Conservation (phyloP, 2,113 vertebrate species). For the Phodopus roborovskii region DNA sequence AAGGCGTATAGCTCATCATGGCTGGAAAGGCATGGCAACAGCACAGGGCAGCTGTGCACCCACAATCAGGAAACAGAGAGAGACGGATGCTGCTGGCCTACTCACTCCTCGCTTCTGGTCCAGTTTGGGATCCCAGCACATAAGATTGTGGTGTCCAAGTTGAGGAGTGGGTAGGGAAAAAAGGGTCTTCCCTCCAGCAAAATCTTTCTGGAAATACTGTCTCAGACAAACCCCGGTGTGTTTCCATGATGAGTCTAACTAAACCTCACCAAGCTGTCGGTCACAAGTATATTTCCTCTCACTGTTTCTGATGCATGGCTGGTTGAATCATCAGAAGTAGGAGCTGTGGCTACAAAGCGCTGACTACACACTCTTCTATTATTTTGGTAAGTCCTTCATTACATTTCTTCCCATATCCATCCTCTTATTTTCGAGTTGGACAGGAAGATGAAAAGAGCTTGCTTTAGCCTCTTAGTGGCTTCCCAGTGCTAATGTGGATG, state of each 20-base stretch:
- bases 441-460: not conserved
- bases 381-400: not conserved
- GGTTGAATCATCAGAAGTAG: not conserved
- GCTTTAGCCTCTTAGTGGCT: not conserved
- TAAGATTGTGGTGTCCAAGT: not conserved
- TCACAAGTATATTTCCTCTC: not conserved
- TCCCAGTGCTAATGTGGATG: not conserved
- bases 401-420: not conserved
- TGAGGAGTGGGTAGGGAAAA: not conserved
- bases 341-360: not conserved
- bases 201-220: not conserved
- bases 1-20: not conserved
- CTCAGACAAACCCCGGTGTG: not conserved
- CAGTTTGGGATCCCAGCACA: not conserved
- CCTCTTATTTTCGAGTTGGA: not conserved
- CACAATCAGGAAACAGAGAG: not conserved
- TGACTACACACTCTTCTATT: not conserved
- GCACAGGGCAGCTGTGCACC: not conserved
- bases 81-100: not conserved
- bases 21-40: not conserved
- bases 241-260: not conserved
- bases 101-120: not conserved
- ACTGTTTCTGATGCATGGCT: not conserved
- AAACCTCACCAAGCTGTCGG: not conserved
- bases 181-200: not conserved